Base-by-base conservation (phyloP, 2,888 invertebrate genomes). In the Platerodrilus igneus region DNA sequence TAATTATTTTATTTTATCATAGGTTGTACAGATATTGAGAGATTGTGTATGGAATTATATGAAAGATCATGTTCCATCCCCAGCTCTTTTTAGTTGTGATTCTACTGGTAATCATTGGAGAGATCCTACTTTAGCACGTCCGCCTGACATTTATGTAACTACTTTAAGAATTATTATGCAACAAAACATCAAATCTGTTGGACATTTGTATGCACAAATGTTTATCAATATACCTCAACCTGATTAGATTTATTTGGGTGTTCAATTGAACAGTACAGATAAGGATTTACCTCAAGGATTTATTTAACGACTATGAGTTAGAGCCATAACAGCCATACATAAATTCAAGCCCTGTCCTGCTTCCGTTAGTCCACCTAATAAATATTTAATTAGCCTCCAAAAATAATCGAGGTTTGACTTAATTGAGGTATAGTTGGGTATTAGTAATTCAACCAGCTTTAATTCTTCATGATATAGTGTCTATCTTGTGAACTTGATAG, bases 31-130 rank as follows among this genome's bases (percentile, higher is more conserved):
- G 53, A 74, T 93, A 35, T 66, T 93, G 49, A 77, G 86, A 31
- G 91, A 92, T 59, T 88, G 88, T 57, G 76, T 93, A 38, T 93
- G 92, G 91, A 84, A 83, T 56, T 93, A 90, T 61, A 83, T 92
- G 65, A 78, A 88, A 50, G 91, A 91, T 60, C 81, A 91, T 61
- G 86, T 91, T 13, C 91, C 91, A 0, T 86, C 90, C 0, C 91
- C 91, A 0, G 83, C 86, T 0, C 66, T 88, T 6, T 91, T 89
- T 55, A 72, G 74, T 1, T 76, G 79, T 33, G 85, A 86, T 59
- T 66, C 74, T 19, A 77, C 78, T 54, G 82, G 77, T 34, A 64
- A 81, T n/a, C 77, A 79, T 54, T 89, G 88, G 86, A 77, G 90
- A 3, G 88, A 88, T 59, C 79, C 83, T 0, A 76, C 80, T 1